A percentile compares a stretch with the other conserved stretches of the same genome.
These are phyloP conservation scores for Dendrocopos noguchii DNA, from an alignment of 2,113 vertebrate genomes.

Conservation along the genomic window DNA sequence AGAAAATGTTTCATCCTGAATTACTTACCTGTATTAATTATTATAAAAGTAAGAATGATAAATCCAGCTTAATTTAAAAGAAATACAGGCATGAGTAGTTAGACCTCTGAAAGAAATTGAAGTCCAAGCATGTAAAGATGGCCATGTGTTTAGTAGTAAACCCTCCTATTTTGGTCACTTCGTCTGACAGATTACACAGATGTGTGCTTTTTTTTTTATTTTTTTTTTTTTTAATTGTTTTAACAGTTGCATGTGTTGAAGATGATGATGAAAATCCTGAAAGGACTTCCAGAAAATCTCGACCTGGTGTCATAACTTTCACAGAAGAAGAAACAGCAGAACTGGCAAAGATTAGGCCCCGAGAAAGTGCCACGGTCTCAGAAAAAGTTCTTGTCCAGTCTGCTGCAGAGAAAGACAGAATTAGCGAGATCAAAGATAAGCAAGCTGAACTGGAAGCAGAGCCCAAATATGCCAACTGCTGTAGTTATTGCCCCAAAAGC, in stretches of 20 bases:
- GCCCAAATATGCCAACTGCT: conserved; percentile 95
- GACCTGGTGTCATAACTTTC: conserved; percentile 93
- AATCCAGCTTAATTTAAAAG: not conserved
- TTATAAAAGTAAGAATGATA: not conserved
- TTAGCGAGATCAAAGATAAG: conserved; percentile 96
- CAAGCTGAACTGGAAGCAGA: conserved; percentile 90
- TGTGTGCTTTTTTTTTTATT: not conserved
- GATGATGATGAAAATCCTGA: conserved; percentile 84
- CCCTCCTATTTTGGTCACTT: not conserved
- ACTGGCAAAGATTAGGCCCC: conserved; percentile 89
- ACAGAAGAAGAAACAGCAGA: conserved; percentile 96
- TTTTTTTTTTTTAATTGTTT: not conserved
- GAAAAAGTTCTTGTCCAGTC: conserved; percentile 97
- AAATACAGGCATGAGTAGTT: not conserved
- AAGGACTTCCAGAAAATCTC: conserved; percentile 81
- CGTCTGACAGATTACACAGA: not conserved
- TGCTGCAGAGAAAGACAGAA: conserved; percentile 93
- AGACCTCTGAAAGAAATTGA: not conserved
- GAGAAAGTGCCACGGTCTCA: conserved; percentile 90
- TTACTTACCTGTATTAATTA: not conserved
- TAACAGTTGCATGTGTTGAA: conserved; percentile 79
- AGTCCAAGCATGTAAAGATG: not conserved
- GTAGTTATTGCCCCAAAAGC: conserved; percentile 94
- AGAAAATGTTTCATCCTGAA: not conserved
- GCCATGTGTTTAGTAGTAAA: not conserved